Evolutionary conservation across 2,888 invertebrate species (phyloP).

Genomic region (Pseudeuparius sepicola): DNA sequence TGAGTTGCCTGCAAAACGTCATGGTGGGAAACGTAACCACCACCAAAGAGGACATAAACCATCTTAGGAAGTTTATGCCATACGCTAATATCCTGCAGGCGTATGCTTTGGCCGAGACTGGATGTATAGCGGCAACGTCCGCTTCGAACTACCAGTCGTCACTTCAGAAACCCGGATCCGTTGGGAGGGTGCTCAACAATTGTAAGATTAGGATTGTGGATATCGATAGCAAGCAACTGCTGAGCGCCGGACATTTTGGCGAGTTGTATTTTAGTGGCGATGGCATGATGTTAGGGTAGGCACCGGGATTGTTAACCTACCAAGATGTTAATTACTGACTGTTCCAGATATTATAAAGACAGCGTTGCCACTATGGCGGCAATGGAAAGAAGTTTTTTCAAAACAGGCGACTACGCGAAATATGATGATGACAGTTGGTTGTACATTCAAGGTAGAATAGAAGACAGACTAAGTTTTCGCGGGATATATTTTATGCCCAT

Average conservation of each 20-base stretch:
- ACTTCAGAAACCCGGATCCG: conserved; percentile 25
- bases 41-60: conserved; percentile 24
- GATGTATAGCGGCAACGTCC: conserved; percentile 26
- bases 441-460: conserved; percentile 29
- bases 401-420: conserved; percentile 32
- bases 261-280: conserved; percentile 30
- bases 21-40: conserved; percentile 29
- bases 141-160: conserved; percentile 20
- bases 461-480: too few relatives aligned
- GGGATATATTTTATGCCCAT: conserved; percentile 25
- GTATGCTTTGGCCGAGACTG: conserved; percentile 31
- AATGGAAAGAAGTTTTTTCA: conserved; percentile 29
- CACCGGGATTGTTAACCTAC: conserved; percentile 3
- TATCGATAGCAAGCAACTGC: conserved; percentile 23
- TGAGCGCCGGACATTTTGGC: conserved; percentile 28
- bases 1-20: conserved; percentile 29
- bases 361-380: conserved; percentile 19
- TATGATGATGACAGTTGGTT: conserved; percentile 31
- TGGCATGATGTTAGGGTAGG: conserved; percentile 32
- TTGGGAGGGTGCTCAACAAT: conserved; percentile 27
- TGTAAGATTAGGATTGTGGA: conserved; percentile 29
- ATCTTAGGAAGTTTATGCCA: conserved; percentile 24
- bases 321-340: background rate
- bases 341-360: conserved; percentile 31
- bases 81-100: conserved; percentile 27